Evolutionary conservation across 1,140 invertebrate genomes (phyloP), one percentile per base, ranked within the genome.

Genomic region (Druon quercuslanigerum): DNA sequence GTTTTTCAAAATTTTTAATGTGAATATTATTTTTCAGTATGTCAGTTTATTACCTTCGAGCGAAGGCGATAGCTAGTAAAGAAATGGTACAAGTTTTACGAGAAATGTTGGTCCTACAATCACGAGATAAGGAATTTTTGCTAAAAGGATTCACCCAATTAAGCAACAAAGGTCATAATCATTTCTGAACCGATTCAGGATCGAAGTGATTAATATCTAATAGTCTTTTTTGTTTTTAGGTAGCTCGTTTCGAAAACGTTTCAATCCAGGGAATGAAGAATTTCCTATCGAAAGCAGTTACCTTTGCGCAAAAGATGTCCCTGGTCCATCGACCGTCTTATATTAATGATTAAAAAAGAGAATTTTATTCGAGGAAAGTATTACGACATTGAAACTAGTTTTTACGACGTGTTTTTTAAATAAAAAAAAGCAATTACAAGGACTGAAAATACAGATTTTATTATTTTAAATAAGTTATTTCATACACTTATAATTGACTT

Each of bases 81-180:
- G 91, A 93, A 79, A 94, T 95, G 92, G 94, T 95, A 40, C 87
- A 90, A 50, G 92, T 96, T 51, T 88, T 96, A 54, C 92, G 94
- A 17, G 92, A 94, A 52, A 96, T 96, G 93, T 89, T 96, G 51
- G 89, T 94, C 52, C 87, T 95, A 80, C 94, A 95, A 85, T 93
- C 94, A 1, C 93, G 94, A 87, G 96, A 96, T 87, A 96, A 96
- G 88, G 94, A 96, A 82, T 96, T 95, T 89, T 96, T 56, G 89
- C 95, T n/a, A 86, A 90, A 50, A 92, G 91, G 83, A 93, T 94
- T 76, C 54, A 56, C 57, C 12, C 25, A 52, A 17, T 52, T 51
- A 17, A 17, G 17, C 20, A 20, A 14, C 4, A 50, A 51, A 33
- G 51, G 46, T 72, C 5, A 72, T 17, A 51, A 51, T 20, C 3